Conservation (phyloP, 2,888 invertebrate genomes). For the Rhorus exstirpatorius region DNA sequence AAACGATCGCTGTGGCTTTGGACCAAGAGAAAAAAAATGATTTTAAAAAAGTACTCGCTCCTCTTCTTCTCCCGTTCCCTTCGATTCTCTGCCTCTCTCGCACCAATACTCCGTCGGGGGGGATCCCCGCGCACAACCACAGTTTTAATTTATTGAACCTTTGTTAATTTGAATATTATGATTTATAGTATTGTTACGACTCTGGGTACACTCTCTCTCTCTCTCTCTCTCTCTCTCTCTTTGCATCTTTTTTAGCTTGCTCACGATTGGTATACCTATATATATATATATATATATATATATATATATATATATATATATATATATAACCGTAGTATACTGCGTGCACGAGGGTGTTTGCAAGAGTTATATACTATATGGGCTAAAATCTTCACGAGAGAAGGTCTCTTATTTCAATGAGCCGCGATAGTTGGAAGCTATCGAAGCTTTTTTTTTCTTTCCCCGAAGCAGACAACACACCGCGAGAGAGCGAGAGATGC, state of each 20-base stretch:
- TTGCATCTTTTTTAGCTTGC: no score
- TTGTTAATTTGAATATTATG: constrained; percentile 79
- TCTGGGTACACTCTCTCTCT: constrained; percentile 67
- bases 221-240: constrained; percentile 40
- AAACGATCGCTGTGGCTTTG: constrained; percentile 34
- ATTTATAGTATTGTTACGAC: constrained; percentile 78
- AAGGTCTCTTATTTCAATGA: constrained; percentile 31
- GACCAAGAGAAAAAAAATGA: constrained; percentile 27
- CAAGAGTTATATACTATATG: constrained; percentile 35
- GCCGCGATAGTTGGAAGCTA: constrained; percentile 30
- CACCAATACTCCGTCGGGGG: constrained; percentile 66
- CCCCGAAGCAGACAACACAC: background rate
- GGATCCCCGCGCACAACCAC: constrained; percentile 72
- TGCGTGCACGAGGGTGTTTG: constrained; percentile 38
- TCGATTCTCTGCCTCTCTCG: constrained; percentile 44
- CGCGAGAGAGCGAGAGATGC: constrained; percentile 7
- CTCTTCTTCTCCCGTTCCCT: constrained; percentile 18
- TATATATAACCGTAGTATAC: no score
- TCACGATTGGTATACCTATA: no score
- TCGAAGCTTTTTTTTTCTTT: constrained; percentile 22
- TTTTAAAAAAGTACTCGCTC: constrained; percentile 24
- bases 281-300: no score
- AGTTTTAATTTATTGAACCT: constrained; percentile 78
- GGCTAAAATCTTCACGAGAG: constrained; percentile 44
- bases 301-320: no score